Base-by-base conservation (phyloP, 2,888 invertebrate genomes). In the Sarcophaga rosellei region DNA sequence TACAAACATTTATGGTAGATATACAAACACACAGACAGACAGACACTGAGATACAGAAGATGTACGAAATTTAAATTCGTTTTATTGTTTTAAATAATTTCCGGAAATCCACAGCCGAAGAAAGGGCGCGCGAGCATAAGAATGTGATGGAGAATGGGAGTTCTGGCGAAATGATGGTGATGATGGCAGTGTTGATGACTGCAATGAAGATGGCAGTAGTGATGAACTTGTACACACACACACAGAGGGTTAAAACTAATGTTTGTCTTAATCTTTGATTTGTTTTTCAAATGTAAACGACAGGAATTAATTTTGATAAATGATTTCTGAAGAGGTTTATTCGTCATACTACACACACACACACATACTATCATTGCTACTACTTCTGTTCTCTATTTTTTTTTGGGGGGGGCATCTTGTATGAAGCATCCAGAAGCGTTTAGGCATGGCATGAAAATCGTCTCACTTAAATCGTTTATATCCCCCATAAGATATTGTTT, bases 241-340 rank as follows among this genome's bases (percentile, higher is more conserved):
- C 35, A 35, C 53, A n/a, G 69, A 47, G 88, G 84, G 87, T 83
- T 84, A 82, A 89, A 90, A 90, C 89, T 88, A 91, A 92, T 93
- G 92, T 92, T 93, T 93, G 92, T 92, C 92, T 93, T 93, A 93
- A 93, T 93, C 93, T 93, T 93, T 93, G 93, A 93, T 93, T 93
- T 92, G 92, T 91, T 92, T 90, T 90, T 90, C 92, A 92, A 92
- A 93, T 93, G 93, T 93, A 93, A 93, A 93, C 93, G 93, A 93
- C 93, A 93, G 93, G 93, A 93, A 93, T 93, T 93, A 93, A 93
- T 93, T 93, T 93, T 92, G 93, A 93, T 92, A 93, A 93, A 93
- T 93, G 93, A 93, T 93, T 92, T 92, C 88, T 91, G 90, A 91
- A 92, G 92, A 89, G 88, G 74, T 82, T 85, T 77, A 53, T 53